A percentile compares a stretch with the other conserved stretches of the same genome.
These are phyloP conservation scores for Unio pictorum DNA, from an alignment of 2,888 invertebrate species.

Conservation along the genomic window DNA sequence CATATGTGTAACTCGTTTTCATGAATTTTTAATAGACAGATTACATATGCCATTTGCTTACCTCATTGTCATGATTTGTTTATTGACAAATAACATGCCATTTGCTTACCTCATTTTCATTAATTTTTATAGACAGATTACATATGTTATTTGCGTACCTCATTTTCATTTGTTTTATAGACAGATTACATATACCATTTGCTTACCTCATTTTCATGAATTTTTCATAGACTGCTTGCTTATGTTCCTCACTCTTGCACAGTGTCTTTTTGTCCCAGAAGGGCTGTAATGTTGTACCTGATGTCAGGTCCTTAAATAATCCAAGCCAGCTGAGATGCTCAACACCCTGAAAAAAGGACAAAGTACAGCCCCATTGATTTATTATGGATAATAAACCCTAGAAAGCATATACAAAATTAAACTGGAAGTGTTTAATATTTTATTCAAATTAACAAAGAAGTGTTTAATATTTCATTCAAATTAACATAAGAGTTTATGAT, in stretches of 20 bases:
- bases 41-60: conserved; percentile 22
- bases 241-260: conserved; percentile 57
- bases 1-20: neutral
- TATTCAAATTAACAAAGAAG: too few relatives aligned
- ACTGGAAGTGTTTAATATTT: too few relatives aligned
- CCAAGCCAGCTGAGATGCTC: conserved; percentile 70
- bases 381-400: too few relatives aligned
- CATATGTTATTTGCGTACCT: neutral
- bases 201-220: conserved; percentile 65
- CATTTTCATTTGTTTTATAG: neutral
- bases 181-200: neutral
- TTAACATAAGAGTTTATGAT: too few relatives aligned
- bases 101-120: too few relatives aligned
- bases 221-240: conserved; percentile 60
- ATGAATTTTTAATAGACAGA: neutral
- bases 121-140: too few relatives aligned
- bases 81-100: conserved; percentile 39
- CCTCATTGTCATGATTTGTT: conserved; percentile 66
- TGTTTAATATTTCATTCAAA: too few relatives aligned
- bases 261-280: conserved; percentile 65
- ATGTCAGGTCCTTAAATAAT: conserved; percentile 67
- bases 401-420: too few relatives aligned
- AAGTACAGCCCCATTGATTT: neutral
- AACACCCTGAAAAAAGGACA: conserved; percentile 52
- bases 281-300: conserved; percentile 61